These are phyloP conservation scores for Tympanuchus pallidicinctus DNA, from an alignment of 2,113 vertebrate genomes.

Conservation along the genomic window DNA sequence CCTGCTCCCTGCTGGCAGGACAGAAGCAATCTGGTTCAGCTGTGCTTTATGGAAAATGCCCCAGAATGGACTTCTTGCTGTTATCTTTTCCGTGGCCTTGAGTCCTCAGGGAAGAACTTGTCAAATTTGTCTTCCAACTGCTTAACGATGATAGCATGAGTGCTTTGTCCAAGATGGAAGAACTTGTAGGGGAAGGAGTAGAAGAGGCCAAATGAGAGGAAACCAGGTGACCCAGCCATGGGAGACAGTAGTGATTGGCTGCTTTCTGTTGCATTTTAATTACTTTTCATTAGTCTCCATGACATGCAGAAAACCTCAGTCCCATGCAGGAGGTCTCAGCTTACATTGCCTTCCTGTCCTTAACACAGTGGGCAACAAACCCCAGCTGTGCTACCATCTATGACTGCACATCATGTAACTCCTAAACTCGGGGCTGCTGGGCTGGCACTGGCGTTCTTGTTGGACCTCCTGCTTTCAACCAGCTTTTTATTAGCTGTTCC, in stretches of 20 bases:
- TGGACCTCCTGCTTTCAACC: not conserved
- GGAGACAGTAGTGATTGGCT: not conserved
- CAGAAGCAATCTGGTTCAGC: not conserved
- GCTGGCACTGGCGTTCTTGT: not conserved
- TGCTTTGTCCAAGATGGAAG: not conserved
- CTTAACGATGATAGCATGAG: not conserved
- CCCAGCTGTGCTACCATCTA: not conserved
- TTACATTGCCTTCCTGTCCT: constrained; percentile 42
- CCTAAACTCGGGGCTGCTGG: not conserved
- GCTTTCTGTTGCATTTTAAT: constrained; percentile 62
- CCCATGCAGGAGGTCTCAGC: not conserved
- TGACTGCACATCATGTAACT: not conserved
- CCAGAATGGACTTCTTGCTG: not conserved
- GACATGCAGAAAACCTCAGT: not conserved
- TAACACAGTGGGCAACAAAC: constrained; percentile 59
- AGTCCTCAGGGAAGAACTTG: not conserved
- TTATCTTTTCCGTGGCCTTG: not conserved
- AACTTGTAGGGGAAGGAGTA: not conserved
- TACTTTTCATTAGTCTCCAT: constrained; percentile 37
- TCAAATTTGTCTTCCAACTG: constrained; percentile 10
- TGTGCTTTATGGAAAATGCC: not conserved
- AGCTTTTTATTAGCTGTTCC: not conserved
- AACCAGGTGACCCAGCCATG: not conserved
- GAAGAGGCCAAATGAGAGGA: not conserved
- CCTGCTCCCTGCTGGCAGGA: not conserved